A percentile compares a stretch with the other conserved stretches of the same genome.
Conservation (phyloP, 2,113 vertebrate species). For the Propithecus coquereli region DNA sequence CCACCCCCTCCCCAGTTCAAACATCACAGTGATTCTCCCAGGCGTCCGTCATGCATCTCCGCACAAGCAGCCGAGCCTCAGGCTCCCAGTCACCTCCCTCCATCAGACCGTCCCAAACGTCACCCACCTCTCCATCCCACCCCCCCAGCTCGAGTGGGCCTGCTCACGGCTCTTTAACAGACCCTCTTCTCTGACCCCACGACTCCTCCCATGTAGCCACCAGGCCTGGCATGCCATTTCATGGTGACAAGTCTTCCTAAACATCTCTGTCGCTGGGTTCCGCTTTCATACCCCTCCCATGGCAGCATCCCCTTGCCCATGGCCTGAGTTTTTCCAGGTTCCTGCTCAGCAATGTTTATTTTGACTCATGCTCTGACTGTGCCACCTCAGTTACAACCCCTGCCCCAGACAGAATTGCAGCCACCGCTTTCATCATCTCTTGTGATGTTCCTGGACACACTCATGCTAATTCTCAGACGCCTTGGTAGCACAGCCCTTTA, state of each 20-base stretch:
- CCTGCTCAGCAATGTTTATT: not conserved
- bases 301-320: not conserved
- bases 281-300: not conserved
- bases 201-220: not conserved
- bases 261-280: not conserved
- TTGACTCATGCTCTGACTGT: not conserved
- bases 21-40: not conserved
- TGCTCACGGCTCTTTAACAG: not conserved
- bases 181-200: not conserved
- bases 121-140: fast-evolving
- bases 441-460: not conserved
- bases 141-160: too few species aligned
- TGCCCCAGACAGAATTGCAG: not conserved
- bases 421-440: not conserved
- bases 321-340: not conserved
- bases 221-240: not conserved
- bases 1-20: not conserved
- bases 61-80: not conserved
- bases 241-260: not conserved
- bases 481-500: not conserved
- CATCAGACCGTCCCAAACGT: too few species aligned
- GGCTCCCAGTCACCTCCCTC: not conserved
- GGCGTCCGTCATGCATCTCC: too few species aligned
- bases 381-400: not conserved
- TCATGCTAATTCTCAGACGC: not conserved